Evolutionary conservation across 2,797 vertebrate species (phyloP).

Genomic region (Lateolabrax maculatus): DNA sequence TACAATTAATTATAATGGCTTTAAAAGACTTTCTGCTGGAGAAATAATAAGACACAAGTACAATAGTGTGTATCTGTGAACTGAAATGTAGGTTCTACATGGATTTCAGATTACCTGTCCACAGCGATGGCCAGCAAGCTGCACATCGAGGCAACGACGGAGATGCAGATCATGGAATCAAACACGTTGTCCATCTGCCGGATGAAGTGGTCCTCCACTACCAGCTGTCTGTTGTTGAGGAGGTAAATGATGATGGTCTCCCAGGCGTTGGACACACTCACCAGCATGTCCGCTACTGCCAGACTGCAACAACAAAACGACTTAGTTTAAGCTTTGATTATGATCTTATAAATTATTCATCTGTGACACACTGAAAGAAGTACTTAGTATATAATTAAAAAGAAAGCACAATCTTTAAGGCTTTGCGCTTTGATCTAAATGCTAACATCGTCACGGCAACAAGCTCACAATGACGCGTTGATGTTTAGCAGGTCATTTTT

Average conservation of each 20-base stretch:
- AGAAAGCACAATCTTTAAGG: no score
- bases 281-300: slow-evolving; percentile 97
- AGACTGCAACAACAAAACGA: slow-evolving; percentile 85
- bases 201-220: slow-evolving; percentile 91
- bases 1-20: neutral
- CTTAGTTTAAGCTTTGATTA: neutral
- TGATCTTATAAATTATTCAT: no score
- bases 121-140: slow-evolving; percentile 96
- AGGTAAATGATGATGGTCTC: slow-evolving; percentile 96
- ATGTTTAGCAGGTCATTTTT: no score
- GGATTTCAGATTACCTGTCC: slow-evolving; percentile 85
- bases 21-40: neutral
- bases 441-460: no score
- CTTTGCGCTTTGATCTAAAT: no score
- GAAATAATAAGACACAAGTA: neutral
- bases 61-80: neutral
- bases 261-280: slow-evolving; percentile 95
- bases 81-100: neutral
- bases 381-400: no score
- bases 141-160: slow-evolving; percentile 96
- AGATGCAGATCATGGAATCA: slow-evolving; percentile 98
- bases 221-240: slow-evolving; percentile 90
- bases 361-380: no score
- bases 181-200: slow-evolving; percentile 96
- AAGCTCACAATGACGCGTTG: no score